Base-by-base conservation (phyloP, 1,140 invertebrate genomes). In the Agrilus planipennis region DNA sequence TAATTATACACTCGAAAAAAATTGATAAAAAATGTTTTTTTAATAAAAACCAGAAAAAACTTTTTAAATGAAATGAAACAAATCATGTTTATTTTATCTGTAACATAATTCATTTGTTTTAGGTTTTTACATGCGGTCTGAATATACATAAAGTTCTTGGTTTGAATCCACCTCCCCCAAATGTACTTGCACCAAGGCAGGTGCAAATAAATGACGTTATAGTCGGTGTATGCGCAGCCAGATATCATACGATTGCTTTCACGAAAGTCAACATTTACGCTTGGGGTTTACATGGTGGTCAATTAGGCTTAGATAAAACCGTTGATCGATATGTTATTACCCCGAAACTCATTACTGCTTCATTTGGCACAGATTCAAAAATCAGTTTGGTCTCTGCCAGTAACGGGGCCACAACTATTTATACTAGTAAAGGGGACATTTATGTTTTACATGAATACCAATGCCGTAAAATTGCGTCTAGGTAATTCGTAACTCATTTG, bases 201-300 rank as follows among this genome's bases (percentile, higher is more conserved):
- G 3, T 19, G 17, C 18, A 18, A 15, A 22, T 36, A 11, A 16
- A 32, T 19, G 47, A 52, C 11, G 46, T 53, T 18, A 18, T 50
- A 2, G 55, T 70, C 14, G 77, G 77, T 1, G 59, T 83, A 16
- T 68, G 68, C 48, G 73, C 76, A 9, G 74, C 69, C 1, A 62
- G 67, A 5, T 78, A 72, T 50, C 84, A 87, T 60, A 75, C 79
- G 6, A 73, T 81, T 0, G 68, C 82, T 0, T 83, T 74, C 68
- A 75, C 71, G 25, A 45, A 54, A 2, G 60, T 64, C 21, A 64
- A 63, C 35, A 53, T 81, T 19, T 83, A 64, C 50, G 72, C 73
- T 0, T 84, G 77, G 73, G 84, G 84, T 10, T 62, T 76, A 1
- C 81, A 87, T 64, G 67, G 73, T 37, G 84, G 84, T 23, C 82